Evolutionary conservation across 2,888 invertebrate genomes (phyloP).

Genomic region (Graphium colonna): DNA sequence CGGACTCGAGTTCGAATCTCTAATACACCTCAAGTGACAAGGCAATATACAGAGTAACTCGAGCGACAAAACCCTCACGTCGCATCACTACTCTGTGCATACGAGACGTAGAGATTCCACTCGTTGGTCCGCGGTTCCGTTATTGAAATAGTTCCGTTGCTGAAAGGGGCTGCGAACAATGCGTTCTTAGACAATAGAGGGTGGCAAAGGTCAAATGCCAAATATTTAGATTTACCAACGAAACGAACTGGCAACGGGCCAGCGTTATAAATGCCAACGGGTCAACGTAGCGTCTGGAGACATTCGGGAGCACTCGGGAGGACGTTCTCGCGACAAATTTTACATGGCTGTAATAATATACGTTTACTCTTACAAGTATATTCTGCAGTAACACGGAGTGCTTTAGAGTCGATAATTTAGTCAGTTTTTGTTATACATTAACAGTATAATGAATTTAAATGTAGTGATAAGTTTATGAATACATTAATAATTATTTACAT

Average conservation of each 20-base stretch:
- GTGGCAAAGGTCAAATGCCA: slow-evolving; percentile 19
- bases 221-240: slow-evolving; percentile 20
- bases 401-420: too few relatives aligned
- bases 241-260: slow-evolving; percentile 20
- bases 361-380: too few relatives aligned
- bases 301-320: not conserved
- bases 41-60: too few relatives aligned
- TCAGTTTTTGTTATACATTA: too few relatives aligned
- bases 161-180: slow-evolving; percentile 12
- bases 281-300: not conserved
- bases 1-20: too few relatives aligned
- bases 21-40: too few relatives aligned
- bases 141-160: slow-evolving; percentile 1
- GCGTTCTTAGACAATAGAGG: slow-evolving; percentile 14
- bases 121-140: not conserved
- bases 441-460: too few relatives aligned
- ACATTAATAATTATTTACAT: not conserved
- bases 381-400: too few relatives aligned
- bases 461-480: too few relatives aligned
- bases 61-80: too few relatives aligned
- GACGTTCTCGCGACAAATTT: too few relatives aligned
- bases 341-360: too few relatives aligned
- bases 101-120: not conserved
- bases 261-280: slow-evolving; percentile 7
- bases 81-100: not conserved